Conservation (phyloP, 2,797 vertebrate species). For the Triplophysa bombifrons region DNA sequence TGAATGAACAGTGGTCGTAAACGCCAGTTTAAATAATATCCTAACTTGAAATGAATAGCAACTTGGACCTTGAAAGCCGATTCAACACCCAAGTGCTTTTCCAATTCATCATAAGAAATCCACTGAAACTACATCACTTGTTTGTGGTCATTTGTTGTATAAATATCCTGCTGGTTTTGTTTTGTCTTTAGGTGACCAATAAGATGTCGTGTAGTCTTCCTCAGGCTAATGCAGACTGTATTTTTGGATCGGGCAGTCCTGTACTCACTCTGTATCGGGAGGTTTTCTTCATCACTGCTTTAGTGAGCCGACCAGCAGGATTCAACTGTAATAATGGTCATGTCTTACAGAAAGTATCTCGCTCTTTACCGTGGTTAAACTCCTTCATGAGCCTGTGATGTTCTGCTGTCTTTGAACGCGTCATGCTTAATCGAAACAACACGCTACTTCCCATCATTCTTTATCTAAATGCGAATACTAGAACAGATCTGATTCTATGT, state of each 20-base stretch:
- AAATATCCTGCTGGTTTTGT: not conserved
- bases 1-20: no score
- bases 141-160: not conserved
- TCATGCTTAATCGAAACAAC: no score
- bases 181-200: conserved; percentile 67
- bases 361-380: conserved; percentile 73
- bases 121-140: not conserved
- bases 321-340: conserved; percentile 72
- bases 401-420: no score
- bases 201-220: conserved; percentile 76
- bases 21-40: no score
- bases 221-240: conserved; percentile 69
- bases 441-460: no score
- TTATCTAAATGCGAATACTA: no score
- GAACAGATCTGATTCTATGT: no score
- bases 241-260: conserved; percentile 74
- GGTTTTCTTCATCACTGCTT: conserved; percentile 77
- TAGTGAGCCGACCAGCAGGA: conserved; percentile 67
- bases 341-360: conserved; percentile 79
- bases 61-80: no score
- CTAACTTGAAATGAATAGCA: no score
- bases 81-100: no score
- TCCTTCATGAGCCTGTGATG: conserved; percentile 57
- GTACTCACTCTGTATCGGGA: conserved; percentile 73
- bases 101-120: no score